Conservation (phyloP, 2,797 vertebrate genomes). For the Hydrophis major region DNA sequence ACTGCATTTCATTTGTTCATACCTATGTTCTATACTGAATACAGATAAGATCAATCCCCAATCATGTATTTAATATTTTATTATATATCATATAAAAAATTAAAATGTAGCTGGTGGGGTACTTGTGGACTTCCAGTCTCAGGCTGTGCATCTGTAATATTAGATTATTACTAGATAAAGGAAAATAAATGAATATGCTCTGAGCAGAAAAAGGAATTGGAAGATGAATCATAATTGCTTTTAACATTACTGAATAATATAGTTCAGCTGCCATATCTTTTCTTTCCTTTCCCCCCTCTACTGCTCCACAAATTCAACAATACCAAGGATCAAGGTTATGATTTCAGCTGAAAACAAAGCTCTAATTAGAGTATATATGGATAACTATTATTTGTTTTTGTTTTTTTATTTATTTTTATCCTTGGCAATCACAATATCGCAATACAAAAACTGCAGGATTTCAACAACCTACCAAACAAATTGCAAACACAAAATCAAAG, state of each 20-base stretch:
- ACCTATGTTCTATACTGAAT: neutral
- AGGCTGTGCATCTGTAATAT: neutral
- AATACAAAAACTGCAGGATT: neutral
- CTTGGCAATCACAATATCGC: neutral
- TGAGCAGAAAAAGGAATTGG: neutral
- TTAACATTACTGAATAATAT: neutral
- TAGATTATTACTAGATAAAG: neutral
- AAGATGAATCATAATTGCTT: neutral
- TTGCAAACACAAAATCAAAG: neutral
- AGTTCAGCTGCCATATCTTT: neutral
- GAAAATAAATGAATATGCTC: neutral
- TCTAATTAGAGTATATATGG: neutral
- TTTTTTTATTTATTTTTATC: neutral
- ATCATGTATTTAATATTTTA: neutral
- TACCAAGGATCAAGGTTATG: neutral
- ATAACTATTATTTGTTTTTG: neutral
- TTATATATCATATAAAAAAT: neutral
- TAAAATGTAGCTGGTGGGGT: neutral
- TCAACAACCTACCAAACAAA: neutral
- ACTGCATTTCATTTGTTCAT: neutral
- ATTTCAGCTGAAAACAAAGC: neutral
- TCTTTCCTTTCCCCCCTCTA: accelerated
- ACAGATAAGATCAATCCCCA: neutral
- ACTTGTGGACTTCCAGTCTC: neutral
- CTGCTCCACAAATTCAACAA: neutral